phyloP scores from a whole-genome alignment of 2,888 invertebrate species.

The Dynastes maya region DNA sequence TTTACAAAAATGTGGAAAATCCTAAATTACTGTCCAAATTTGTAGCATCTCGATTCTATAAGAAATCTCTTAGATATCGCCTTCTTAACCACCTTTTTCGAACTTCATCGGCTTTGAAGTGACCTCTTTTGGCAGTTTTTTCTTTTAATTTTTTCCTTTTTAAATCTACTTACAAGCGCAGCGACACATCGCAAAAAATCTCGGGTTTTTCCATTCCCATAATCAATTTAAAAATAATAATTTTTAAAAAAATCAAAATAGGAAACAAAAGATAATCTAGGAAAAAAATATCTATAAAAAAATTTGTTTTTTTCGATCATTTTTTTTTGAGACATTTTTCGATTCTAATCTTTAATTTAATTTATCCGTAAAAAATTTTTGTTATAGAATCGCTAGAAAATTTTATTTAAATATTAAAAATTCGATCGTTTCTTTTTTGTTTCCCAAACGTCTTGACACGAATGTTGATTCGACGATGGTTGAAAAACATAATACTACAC shows the following conservation, averaged over 20 bases:
- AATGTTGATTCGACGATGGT: neutral
- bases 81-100: neutral
- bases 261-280: too few species aligned
- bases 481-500: constrained; percentile 16
- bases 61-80: too few species aligned
- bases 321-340: neutral
- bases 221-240: neutral
- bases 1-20: too few species aligned
- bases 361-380: neutral
- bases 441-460: neutral
- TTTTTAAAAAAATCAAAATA: neutral
- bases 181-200: neutral
- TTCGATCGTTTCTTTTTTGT: neutral
- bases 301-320: too few species aligned
- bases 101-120: neutral
- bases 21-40: too few species aligned
- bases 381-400: neutral
- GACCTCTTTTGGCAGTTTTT: constrained; percentile 10
- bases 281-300: too few species aligned
- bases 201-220: neutral
- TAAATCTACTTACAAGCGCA: neutral
- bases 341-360: neutral
- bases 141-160: neutral
- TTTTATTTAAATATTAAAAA: neutral
- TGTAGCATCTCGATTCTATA: too few species aligned